Conservation (phyloP, 2,797 vertebrate genomes). For the Clarias pachynema region DNA sequence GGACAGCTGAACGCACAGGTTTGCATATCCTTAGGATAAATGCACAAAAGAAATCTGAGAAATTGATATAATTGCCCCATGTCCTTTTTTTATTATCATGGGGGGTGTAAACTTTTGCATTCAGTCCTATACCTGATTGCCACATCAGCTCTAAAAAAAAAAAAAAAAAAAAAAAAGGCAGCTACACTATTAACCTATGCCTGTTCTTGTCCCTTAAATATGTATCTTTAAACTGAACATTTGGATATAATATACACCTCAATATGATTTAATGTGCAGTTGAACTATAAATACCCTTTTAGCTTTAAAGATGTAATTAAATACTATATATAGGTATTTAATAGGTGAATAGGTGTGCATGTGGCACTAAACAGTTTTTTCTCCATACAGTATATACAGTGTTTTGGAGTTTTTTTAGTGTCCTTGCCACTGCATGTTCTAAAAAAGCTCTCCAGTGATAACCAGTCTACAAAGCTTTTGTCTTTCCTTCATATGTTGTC, state of each 20-base stretch:
- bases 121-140: neutral
- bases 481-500: neutral
- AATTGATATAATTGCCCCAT: too few species aligned
- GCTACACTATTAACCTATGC: neutral
- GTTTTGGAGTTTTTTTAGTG: neutral
- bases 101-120: neutral
- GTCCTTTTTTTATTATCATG: neutral
- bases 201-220: neutral
- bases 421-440: neutral
- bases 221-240: neutral
- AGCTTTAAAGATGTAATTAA: neutral
- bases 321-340: neutral
- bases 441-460: neutral
- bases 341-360: neutral
- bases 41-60: neutral
- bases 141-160: neutral
- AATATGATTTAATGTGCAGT: neutral
- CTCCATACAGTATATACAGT: neutral
- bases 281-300: neutral
- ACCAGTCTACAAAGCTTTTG: neutral
- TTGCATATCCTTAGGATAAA: neutral
- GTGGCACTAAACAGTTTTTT: neutral
- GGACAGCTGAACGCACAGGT: neutral
- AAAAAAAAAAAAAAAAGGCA: neutral
- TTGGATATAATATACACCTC: neutral